phyloP scores from a whole-genome alignment of 1,140 invertebrate genomes.

The Macrobrachium rosenbergii region DNA sequence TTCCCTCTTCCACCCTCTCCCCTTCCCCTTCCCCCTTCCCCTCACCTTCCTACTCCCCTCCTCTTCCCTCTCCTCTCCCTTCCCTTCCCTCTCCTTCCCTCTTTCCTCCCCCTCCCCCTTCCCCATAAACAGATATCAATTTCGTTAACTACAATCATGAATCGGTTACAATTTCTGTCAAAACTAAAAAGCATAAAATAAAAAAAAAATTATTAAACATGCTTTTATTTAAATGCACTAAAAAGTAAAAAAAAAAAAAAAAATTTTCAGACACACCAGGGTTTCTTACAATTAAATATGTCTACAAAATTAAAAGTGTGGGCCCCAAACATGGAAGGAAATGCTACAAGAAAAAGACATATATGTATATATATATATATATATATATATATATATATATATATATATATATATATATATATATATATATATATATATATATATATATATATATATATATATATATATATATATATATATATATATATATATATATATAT shows the following conservation, averaged over 20 bases:
- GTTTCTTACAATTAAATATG: too few relatives aligned
- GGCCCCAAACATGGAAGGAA: too few relatives aligned
- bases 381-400: constrained; percentile 22
- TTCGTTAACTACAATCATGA: too few relatives aligned
- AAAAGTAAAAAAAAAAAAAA: too few relatives aligned
- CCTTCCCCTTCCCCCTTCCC: background rate
- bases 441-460: constrained; percentile 22
- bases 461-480: constrained; percentile 22
- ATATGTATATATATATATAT: constrained; percentile 20
- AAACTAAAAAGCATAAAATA: too few relatives aligned
- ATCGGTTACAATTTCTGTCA: too few relatives aligned
- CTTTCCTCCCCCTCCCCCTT: background rate
- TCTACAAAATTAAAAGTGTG: too few relatives aligned
- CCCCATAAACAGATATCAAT: too few relatives aligned
- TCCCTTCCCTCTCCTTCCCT: background rate
- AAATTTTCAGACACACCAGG: too few relatives aligned
- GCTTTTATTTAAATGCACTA: too few relatives aligned
- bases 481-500: constrained; percentile 22
- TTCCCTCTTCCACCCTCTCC: constrained; percentile 1
- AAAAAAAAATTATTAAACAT: too few relatives aligned
- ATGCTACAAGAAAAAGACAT: too few relatives aligned
- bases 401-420: constrained; percentile 22
- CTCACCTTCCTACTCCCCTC: background rate
- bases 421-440: constrained; percentile 22
- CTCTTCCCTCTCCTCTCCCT: background rate